These are phyloP conservation scores for Actinernus sp. DNA, from an alignment of 92 coral and sea anemone species.

Conservation along the genomic window DNA sequence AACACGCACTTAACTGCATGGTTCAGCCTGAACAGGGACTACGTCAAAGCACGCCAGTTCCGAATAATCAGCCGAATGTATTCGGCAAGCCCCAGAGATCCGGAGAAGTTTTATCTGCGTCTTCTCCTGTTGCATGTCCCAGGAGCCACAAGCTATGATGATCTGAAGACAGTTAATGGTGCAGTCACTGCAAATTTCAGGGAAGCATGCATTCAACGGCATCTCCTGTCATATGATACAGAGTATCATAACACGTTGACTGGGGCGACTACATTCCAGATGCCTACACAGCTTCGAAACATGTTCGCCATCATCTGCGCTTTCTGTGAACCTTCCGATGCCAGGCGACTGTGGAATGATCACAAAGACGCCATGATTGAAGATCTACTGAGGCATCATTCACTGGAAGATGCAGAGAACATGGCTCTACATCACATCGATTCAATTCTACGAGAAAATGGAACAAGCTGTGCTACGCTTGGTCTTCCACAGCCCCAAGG, in stretches of 20 bases:
- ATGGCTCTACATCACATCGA: background rate
- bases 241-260: background rate
- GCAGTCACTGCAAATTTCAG: background rate
- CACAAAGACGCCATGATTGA: constrained; percentile 12
- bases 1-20: background rate
- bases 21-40: background rate
- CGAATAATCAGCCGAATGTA: background rate
- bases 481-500: constrained; percentile 3
- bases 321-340: constrained; percentile 8
- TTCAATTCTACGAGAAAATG: background rate
- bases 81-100: constrained; percentile 1
- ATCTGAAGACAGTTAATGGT: constrained; percentile 8
- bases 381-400: background rate
- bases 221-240: constrained; percentile 3
- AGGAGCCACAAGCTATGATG: constrained; percentile 6
- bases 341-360: constrained; percentile 1
- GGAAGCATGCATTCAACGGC: constrained; percentile 4
- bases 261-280: background rate
- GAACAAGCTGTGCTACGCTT: background rate
- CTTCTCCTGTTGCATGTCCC: no score
- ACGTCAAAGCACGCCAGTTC: constrained; percentile 1
- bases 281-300: constrained; percentile 2
- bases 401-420: constrained; percentile 5
- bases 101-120: no score
- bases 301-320: constrained; percentile 4